Base-by-base conservation (phyloP, 1,140 invertebrate genomes). In the Cydia splendana region DNA sequence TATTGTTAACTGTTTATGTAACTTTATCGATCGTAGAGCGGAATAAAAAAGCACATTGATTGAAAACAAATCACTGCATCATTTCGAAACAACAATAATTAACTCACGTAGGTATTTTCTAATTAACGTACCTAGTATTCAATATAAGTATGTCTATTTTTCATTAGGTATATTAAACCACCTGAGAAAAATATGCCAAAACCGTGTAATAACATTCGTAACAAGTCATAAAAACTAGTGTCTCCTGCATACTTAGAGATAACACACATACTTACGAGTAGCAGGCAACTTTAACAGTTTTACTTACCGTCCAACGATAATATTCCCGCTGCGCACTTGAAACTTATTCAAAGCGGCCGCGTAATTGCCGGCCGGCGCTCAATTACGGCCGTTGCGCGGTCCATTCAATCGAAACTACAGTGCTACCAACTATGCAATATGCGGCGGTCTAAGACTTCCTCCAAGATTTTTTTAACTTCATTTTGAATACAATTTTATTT, bases 341-440 rank as follows among this genome's bases (percentile, higher is more conserved):
- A 71, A 71, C 67, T 71, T 71, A 71, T 71, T 71, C 67, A 71
- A 34, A 71, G 67, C 65, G 65, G 24, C 30, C 67, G 13, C 67
- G 67, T 71, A 71, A 71, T 71, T 45, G n/a, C 67, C 30, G 67
- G 5, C 65, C 65, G 12, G 38, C 34, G 67, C 67, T 38, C 67
- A 34, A 71, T 71, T 45, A 71, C 67, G 67, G 2, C 65, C 28
- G 51, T 24, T 4, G 57, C 53, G 53, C 57, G 57, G 38, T 38
- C 67, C 67, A 42, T 71, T 38, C 67, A 71, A 18, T 71, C 67
- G 30, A 20, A n/a, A 24, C 20, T 12, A 15, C 67, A 5, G 30
- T 20, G 67, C 30, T 71, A 45, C 34, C 67, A n/a, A 42, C 30
- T 28, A 13, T 67, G 65, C 65, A 30, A 34, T 42, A 18, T 45